phyloP scores from a whole-genome alignment of 37 sponge, comb jelly and placozoan genomes.

The Diacarnus erythraeanus region DNA sequence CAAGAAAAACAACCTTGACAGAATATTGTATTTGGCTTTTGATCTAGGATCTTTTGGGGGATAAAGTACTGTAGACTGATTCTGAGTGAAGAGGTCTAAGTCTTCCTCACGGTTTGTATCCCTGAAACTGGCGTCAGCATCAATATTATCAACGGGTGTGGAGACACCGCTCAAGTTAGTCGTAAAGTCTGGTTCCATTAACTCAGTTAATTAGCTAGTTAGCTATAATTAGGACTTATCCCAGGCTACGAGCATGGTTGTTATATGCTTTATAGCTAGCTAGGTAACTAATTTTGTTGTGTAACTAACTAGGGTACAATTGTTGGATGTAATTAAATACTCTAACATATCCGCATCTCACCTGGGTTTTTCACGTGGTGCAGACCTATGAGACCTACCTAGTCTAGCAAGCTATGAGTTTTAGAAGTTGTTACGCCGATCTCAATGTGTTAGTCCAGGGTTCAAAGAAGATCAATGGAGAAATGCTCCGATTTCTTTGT shows the following conservation, averaged over 20 bases:
- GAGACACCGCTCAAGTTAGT: neutral
- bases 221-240: no score
- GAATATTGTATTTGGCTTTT: constrained; percentile 33
- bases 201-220: no score
- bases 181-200: no score
- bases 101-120: neutral
- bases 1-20: constrained; percentile 49
- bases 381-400: no score
- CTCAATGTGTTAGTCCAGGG: constrained; percentile 12
- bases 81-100: neutral
- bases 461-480: neutral
- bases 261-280: no score
- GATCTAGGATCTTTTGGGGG: constrained; percentile 44
- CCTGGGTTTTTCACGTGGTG: no score
- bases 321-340: no score
- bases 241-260: no score
- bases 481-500: constrained; percentile 9
- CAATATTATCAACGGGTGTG: neutral
- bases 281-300: no score
- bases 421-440: constrained; percentile 12
- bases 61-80: neutral
- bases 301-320: no score
- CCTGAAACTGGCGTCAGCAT: neutral
- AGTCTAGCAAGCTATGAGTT: no score
- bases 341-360: no score